Evolutionary conservation across 2,113 vertebrate species (phyloP).

Genomic region (rabbit (Oryctolagus cuniculus)): mOryCun1.1 NC_091453.1:95249001-95249500

Average conservation of each 20-base stretch:
- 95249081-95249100: conserved; percentile 33
- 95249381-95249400: conserved; percentile 8
- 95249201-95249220: conserved; percentile 43
- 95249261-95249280: neutral
- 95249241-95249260: conserved; percentile 42
- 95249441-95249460: neutral
- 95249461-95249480: conserved; percentile 29
- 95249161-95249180: conserved; percentile 45
- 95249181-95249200: conserved; percentile 48
- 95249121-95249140: conserved; percentile 34
- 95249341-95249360: neutral
- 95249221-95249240: conserved; percentile 13
- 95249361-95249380: neutral
- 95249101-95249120: conserved; percentile 18
- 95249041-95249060: conserved; percentile 24
- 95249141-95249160: neutral
- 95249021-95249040: conserved; percentile 43
- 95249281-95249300: conserved; percentile 14
- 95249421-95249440: neutral
- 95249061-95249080: conserved; percentile 47
- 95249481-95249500: conserved; percentile 52
- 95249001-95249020: conserved; percentile 29
- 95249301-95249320: conserved; percentile 50
- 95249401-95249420: conserved; percentile 43
- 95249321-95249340: conserved; percentile 48